Evolutionary conservation across 2,113 vertebrate species (phyloP).

Genomic region (Rutilus rutilus): DNA sequence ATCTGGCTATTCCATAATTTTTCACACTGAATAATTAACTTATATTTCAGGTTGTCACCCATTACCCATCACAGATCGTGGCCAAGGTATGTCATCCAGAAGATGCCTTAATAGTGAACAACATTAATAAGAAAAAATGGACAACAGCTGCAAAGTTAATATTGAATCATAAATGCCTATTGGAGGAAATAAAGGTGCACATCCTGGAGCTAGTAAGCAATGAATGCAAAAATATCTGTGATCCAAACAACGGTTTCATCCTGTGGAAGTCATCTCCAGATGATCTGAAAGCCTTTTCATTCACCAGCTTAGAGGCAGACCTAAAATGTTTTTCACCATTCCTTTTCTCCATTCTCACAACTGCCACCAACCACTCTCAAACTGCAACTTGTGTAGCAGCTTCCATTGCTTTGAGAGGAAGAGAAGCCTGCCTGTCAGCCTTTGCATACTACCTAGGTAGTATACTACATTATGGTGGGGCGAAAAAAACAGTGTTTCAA

Average conservation of each 20-base stretch:
- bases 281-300: constrained; percentile 19
- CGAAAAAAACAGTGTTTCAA: constrained; percentile 32
- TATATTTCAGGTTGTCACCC: too few species aligned
- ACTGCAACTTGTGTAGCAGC: constrained; percentile 7
- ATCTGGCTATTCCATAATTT: too few species aligned
- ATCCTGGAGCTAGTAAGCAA: constrained; percentile 4
- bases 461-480: constrained; percentile 1
- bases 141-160: constrained; percentile 24
- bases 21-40: too few species aligned
- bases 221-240: not conserved
- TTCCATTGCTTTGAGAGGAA: constrained; percentile 23
- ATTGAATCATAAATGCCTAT: not conserved
- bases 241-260: constrained; percentile 5
- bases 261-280: constrained; percentile 9
- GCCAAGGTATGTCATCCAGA: too few species aligned
- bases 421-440: constrained; percentile 13
- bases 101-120: too few species aligned
- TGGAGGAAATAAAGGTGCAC: not conserved
- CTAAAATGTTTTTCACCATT: constrained; percentile 25
- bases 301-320: constrained; percentile 14
- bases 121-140: constrained; percentile 7
- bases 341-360: constrained; percentile 9
- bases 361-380: constrained; percentile 6
- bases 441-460: constrained; percentile 18
- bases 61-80: too few species aligned